Percentiles rank a stretch among this genome's conserved stretches.
phyloP scores from a whole-genome alignment of 53 echinoderm and acorn worm genomes.

The Paelopatides confundens region DNA sequence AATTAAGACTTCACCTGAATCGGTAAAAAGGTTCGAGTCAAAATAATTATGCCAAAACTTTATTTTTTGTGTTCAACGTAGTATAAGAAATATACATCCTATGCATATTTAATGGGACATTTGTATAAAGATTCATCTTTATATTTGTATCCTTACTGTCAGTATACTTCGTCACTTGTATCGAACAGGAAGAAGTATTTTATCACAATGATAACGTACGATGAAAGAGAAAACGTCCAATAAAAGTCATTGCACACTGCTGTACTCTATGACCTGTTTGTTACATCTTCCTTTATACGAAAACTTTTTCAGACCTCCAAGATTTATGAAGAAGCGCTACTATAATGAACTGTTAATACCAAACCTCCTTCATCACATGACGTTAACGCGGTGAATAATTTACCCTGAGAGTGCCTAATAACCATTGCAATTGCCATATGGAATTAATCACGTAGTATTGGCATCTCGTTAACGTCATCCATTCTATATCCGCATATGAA shows the following conservation, averaged over 20 bases:
- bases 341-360: not conserved
- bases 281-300: not conserved
- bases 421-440: slow-evolving; percentile 30
- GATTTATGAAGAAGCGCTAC: not conserved
- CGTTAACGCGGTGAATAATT: slow-evolving; percentile 29
- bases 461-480: slow-evolving; percentile 38
- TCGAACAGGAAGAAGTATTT: too few relatives aligned
- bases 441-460: slow-evolving; percentile 32
- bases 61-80: too few relatives aligned
- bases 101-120: too few relatives aligned
- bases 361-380: not conserved
- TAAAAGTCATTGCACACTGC: not conserved
- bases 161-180: too few relatives aligned
- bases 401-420: slow-evolving; percentile 1
- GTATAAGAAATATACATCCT: too few relatives aligned
- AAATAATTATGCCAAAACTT: too few relatives aligned
- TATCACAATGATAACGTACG: too few relatives aligned
- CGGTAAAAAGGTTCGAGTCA: too few relatives aligned
- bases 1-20: too few relatives aligned
- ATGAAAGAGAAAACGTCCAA: not conserved
- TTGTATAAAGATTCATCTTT: too few relatives aligned
- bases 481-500: slow-evolving; percentile 12
- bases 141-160: too few relatives aligned
- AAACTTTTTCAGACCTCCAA: not conserved
- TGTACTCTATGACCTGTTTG: not conserved